Evolutionary conservation across 1,140 invertebrate genomes (phyloP).

Genomic region (Megathymus violae): DNA sequence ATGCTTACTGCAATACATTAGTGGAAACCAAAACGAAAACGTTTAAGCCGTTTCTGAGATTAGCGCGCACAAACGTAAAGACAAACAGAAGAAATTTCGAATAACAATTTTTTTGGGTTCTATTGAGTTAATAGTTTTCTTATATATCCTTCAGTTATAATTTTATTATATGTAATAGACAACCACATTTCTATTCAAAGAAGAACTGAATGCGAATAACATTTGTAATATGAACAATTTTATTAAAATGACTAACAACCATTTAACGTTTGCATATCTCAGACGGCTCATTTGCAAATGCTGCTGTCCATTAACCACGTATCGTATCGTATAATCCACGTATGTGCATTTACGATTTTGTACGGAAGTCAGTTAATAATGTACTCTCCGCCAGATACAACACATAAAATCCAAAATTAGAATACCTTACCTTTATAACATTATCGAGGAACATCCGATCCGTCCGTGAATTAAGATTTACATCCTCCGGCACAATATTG

Average conservation of each 20-base stretch:
- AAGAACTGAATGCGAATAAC: background rate
- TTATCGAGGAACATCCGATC: conserved; percentile 34
- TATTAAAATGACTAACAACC: background rate
- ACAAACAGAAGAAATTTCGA: too few species aligned
- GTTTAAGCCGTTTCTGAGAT: too few species aligned
- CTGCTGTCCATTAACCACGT: conserved; percentile 5
- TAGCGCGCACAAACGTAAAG: too few species aligned
- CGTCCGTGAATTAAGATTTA: conserved; percentile 17
- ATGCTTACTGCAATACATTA: too few species aligned
- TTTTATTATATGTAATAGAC: too few species aligned
- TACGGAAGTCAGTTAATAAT: conserved; percentile 26
- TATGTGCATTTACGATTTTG: conserved; percentile 16
- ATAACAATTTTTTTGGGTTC: too few species aligned
- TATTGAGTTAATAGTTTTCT: too few species aligned
- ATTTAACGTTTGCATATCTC: background rate
- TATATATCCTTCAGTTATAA: too few species aligned
- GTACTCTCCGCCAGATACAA: conserved; percentile 26
- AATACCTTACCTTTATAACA: conserved; percentile 51
- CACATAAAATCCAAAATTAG: conserved; percentile 32
- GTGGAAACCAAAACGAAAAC: too few species aligned
- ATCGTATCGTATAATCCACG: too few species aligned
- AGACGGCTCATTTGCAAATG: background rate
- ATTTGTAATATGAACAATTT: background rate
- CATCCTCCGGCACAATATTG: conserved; percentile 1
- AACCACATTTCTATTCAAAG: too few species aligned